A percentile compares a stretch with the other conserved stretches of the same genome.
Evolutionary conservation across 2,113 vertebrate genomes (phyloP).

Genomic region (Agapornis roseicollis): DNA sequence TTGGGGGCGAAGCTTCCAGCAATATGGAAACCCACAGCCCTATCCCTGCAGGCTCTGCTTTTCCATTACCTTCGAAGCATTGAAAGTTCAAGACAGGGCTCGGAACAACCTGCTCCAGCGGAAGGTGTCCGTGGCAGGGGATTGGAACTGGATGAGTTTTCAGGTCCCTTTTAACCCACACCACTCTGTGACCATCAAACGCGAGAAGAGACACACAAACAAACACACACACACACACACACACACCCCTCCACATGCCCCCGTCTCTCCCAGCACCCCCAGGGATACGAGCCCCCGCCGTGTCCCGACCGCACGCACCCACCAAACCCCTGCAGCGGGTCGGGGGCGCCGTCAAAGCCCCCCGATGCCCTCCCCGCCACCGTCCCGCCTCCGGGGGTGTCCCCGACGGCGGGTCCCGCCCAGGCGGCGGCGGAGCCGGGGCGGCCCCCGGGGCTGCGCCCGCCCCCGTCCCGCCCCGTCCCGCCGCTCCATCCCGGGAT

Average conservation of each 20-base stretch:
- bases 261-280: neutral
- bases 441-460: slow-evolving; percentile 61
- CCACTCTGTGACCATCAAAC: neutral
- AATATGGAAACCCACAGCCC: neutral
- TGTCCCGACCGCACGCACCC: neutral
- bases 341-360: fast-evolving
- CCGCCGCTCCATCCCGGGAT: slow-evolving; percentile 6
- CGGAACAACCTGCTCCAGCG: neutral
- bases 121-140: neutral
- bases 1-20: neutral
- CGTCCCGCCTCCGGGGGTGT: neutral
- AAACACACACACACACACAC: too few species aligned
- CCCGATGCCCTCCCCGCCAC: neutral
- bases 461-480: slow-evolving; percentile 54
- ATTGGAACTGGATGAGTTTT: neutral
- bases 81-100: neutral
- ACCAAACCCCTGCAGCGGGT: neutral
- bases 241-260: neutral
- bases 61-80: neutral
- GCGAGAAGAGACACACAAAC: too few species aligned
- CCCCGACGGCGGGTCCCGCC: neutral
- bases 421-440: neutral
- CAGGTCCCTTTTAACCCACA: neutral
- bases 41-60: neutral
- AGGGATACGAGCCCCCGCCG: too few species aligned